Evolutionary conservation across 1,140 invertebrate species (phyloP), one percentile per base, ranked within the genome.

Genomic region (Nephila pilipes): DNA sequence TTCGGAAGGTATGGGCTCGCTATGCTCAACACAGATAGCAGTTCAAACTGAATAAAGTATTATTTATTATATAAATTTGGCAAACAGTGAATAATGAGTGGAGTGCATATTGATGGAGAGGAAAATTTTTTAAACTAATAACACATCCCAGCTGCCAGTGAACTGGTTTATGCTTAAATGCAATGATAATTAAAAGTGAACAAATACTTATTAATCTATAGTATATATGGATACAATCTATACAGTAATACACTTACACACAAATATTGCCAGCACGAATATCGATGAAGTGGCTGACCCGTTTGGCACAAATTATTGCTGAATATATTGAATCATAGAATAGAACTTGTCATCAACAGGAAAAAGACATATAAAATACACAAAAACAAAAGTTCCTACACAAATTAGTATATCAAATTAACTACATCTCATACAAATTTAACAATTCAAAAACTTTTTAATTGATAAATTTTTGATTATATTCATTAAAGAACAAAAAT

Each of bases 291-390:
- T 75, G 69, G 69, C 25, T 75, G 29, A 75, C 69, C 69, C 14
- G 22, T 87, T 87, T 87, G 85, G 85, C 85, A 87, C 85, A 87
- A 38, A 87, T 58, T 87, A 87, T 87, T 87, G 85, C 85, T 87
- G 18, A 63, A 87, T 36, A 87, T 38, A 87, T 60, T 60, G 55
- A 87, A 87, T 38, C 57, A 63, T 63, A 87, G 46, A 4, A 10
- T 46, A 46, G 16, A 83, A 54, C 22, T 54, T 5, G 4, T 55
- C 5, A 83, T 54, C 16, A 25, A 54, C 14, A 83, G 22, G 54
- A 54, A 54, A 81, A 46, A 55, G n/a, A 83, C 22, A 75, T 18
- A 75, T 32, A 75, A 36, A 75, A 32, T 75, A 75, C 14, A 32
- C 18, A 75, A 16, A 32, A 75, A 75, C 10, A 6, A 0, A 75